Evolutionary conservation across 1,140 invertebrate species (phyloP).

Genomic region (Tetramorium parvispinum): DNA sequence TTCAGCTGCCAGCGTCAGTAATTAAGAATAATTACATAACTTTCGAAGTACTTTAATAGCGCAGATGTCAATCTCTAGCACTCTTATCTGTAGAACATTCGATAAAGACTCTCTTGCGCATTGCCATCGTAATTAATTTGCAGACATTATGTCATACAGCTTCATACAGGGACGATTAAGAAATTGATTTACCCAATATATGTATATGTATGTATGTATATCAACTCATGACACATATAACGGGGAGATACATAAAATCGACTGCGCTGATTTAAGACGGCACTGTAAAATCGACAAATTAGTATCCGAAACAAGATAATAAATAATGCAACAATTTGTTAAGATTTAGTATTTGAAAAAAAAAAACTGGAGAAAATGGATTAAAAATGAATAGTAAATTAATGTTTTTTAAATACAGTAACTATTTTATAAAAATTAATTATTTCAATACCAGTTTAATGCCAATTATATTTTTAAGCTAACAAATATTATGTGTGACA

Average conservation of each 20-base stretch:
- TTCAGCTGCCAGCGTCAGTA: neutral
- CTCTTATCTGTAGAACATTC: conserved; percentile 8
- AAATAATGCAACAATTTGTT: neutral
- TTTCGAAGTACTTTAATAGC: neutral
- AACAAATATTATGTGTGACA: neutral
- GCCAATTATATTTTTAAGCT: neutral
- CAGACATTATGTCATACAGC: conserved; percentile 24
- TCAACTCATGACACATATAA: neutral
- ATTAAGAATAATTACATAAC: neutral
- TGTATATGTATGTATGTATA: neutral
- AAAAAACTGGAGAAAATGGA: neutral
- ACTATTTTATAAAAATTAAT: neutral
- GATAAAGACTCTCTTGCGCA: neutral
- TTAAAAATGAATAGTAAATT: neutral
- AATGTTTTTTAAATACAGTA: neutral
- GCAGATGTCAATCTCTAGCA: conserved; percentile 35
- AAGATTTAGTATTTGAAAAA: neutral
- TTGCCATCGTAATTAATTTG: conserved; percentile 63
- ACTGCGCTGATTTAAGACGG: conserved; percentile 17
- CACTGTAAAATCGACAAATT: conserved; percentile 20
- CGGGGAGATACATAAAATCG: neutral
- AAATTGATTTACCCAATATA: conserved; percentile 58
- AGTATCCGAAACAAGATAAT: neutral
- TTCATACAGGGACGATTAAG: conserved; percentile 40
- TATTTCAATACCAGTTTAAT: neutral